Base-by-base conservation (phyloP, 30 jellyfish, hydroid and myxozoan species). In the Cassiopea andromeda region DNA sequence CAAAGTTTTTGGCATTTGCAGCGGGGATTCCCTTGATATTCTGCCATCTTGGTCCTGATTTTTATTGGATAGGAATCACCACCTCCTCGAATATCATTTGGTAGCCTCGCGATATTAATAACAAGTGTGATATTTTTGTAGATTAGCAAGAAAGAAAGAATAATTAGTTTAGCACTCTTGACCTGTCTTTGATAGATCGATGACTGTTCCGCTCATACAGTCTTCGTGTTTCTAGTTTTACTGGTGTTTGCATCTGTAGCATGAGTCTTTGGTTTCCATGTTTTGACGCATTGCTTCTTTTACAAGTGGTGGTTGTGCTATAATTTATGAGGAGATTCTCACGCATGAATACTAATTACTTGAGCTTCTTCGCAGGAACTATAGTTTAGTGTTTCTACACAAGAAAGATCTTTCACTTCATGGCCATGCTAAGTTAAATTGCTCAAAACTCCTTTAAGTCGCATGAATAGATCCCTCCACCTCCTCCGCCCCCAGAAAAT, bases 101-200 rank as follows among this genome's bases (percentile, higher is more conserved):
- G 87, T 60, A 43, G 48, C 82, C 19, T n/a, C 73, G 46, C 18
- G 74, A 83, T 84, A 47, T 70, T 71, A 16, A 43, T 83, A 50
- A 77, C 90, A 82, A 66, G 91, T 49, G 91, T 83, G 91, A 83
- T 67, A 73, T 44, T 83, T 83, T 83, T 48, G 76, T 83, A 83
- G 91, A 38, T 83, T 83, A 83, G 84, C 18, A 48, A n/a, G 38
- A 68, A 70, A 83, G 16, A 76, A 69, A 83, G 60, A 69, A 49
- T 1, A 17, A 7, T 12, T 12, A 43, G 16, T 19, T 70, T 70
- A 18, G 79, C 15, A 2, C 1, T 77, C 86, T 54, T 77, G 86
- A 60, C 50, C 79, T 77, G 10, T 58, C 70, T 77, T 77, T 77
- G 16, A 15, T 16, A 69, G 1, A 14, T 48, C 50, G 74, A 15